Conservation (phyloP, 2,113 vertebrate genomes). For the Muscicapa adusta region DNA sequence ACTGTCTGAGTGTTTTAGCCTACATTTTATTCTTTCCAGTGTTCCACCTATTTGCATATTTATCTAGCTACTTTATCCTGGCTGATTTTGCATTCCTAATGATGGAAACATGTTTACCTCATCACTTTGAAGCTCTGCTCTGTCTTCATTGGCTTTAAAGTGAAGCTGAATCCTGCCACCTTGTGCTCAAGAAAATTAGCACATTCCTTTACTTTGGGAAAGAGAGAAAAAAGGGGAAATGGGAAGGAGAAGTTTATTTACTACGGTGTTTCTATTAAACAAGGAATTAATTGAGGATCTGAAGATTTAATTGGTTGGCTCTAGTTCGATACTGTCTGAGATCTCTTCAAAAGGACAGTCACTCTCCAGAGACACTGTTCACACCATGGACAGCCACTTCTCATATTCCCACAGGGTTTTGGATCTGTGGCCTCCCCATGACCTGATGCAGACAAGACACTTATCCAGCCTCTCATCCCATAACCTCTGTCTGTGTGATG, state of each 20-base stretch:
- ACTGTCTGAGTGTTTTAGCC: not conserved
- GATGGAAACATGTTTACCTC: not conserved
- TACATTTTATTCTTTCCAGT: not conserved
- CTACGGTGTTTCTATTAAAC: not conserved
- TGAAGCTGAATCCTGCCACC: slow-evolving; percentile 68
- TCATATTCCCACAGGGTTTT: not conserved
- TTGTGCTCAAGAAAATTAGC: slow-evolving; percentile 60
- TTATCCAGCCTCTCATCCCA: not conserved
- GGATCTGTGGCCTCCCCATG: not conserved
- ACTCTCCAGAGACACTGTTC: not conserved
- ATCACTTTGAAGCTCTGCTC: not conserved
- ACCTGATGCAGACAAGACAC: not conserved
- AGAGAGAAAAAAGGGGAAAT: not conserved
- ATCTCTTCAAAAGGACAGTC: not conserved
- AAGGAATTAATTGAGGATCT: not conserved
- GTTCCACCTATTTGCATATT: not conserved
- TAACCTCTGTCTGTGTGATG: not conserved
- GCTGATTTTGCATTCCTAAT: slow-evolving; percentile 30
- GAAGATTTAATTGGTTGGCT: not conserved
- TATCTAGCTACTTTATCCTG: not conserved
- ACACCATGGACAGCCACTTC: not conserved
- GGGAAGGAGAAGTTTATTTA: not conserved
- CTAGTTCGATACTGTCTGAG: rapidly evolving
- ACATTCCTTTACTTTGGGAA: not conserved
- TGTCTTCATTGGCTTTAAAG: not conserved